Evolutionary conservation across 2,797 vertebrate genomes (phyloP), one percentile per base, ranked within the genome.

Genomic region (Nyctalus aviator): DNA sequence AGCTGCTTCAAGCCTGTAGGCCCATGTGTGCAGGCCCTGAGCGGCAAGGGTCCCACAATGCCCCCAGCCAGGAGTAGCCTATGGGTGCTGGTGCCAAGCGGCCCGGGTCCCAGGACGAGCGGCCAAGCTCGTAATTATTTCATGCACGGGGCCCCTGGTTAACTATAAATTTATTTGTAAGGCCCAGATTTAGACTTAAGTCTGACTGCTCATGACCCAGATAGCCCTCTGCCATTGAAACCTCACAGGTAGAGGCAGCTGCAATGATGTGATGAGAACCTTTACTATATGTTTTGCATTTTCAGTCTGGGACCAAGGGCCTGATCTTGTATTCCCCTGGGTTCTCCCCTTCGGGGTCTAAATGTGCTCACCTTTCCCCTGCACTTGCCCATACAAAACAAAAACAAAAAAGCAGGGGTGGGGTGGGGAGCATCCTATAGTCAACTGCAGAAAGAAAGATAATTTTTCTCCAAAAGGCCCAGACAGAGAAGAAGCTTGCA

Each of bases 401-500:
- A 87, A 78, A 5, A 44, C 7, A 32, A 32, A 66, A 32, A 41
- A n/a, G 6, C 8, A 8, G 53, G 53, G 53, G 53, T 9, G 20
- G 20, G 53, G 53, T 55, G 53, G 53, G 13, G 62, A 66, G 2
- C 18, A 59, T 83, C 30, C 50, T 21, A 62, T 0, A 57, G 13
- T 37, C 86, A 95, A 68, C 44, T 68, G 13, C 27, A 46, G 37
- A 69, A 30, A 93, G 50, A 72, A 83, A 81, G 23, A 86, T 11
- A 55, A 1, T 78, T 92, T 92, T 27, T 15, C 81, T 68, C 72
- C 35, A 6, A 66, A 73, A 93, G 71, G 35, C 44, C 66, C 30
- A 46, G 23, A 50, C 46, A 59, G 37, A 71, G 72, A 92, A 83
- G 86, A 92, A 75, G 62, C 90, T 92, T 79, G 50, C 75, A 75